Conservation (phyloP, 2,797 vertebrate species). For the Botia kubotai region DNA sequence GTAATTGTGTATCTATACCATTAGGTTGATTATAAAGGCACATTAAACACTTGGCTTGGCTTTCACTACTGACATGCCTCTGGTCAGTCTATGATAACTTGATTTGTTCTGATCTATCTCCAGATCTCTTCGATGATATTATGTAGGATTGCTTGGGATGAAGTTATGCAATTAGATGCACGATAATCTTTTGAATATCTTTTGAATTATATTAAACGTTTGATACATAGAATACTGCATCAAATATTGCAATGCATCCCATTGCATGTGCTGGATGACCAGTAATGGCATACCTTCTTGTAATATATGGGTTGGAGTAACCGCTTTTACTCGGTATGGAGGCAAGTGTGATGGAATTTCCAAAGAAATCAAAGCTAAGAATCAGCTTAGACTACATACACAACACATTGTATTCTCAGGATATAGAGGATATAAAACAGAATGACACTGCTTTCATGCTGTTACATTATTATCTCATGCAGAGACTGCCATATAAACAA, state of each 20-base stretch:
- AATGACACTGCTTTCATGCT: conserved; percentile 11
- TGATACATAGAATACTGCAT: neutral
- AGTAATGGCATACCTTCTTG: conserved; percentile 85
- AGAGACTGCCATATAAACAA: conserved; percentile 25
- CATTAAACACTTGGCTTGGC: conserved; percentile 39
- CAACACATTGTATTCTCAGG: neutral
- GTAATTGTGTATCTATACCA: conserved; percentile 15
- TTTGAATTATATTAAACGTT: neutral
- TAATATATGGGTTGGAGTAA: conserved; percentile 90
- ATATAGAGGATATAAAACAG: conserved; percentile 4
- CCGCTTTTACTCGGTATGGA: conserved; percentile 87
- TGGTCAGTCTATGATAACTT: conserved; percentile 27
- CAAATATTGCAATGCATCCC: neutral
- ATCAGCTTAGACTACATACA: neutral
- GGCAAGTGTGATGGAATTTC: neutral
- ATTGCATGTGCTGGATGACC: neutral
- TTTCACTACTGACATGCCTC: conserved; percentile 38
- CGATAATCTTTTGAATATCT: neutral
- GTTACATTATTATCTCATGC: conserved; percentile 44
- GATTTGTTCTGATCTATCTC: conserved; percentile 48
- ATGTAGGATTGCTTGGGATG: conserved; percentile 18
- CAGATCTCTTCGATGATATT: neutral
- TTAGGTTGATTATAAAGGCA: conserved; percentile 37
- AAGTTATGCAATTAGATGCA: conserved; percentile 12
- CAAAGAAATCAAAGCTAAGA: neutral